Base-by-base conservation (phyloP, 2,888 invertebrate species). In the Mactromeris polynyma region DNA sequence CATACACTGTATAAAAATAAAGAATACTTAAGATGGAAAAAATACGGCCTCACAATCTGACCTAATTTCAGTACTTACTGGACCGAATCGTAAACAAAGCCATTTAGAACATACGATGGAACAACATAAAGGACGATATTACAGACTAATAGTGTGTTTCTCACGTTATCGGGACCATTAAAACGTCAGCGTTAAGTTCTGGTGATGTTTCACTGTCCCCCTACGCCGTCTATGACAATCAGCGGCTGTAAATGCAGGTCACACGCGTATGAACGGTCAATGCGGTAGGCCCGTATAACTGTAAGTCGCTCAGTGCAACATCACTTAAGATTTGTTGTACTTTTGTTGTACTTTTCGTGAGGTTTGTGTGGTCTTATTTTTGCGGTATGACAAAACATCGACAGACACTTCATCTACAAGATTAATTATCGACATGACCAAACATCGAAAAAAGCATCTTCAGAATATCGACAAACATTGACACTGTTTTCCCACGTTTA, bases 171-270 rank as follows among this genome's bases (percentile, higher is more conserved):
- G 36, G n/a, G 73, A 4, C 73, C 36, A 73, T 73, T 73, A 73
- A 73, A 33, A 73, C 31, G 73, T 73, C 73, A 73, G 14, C 19
- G 36, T 73, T 4, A 17, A 33, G 26, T 33, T 6, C 3, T 17
- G 36, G 36, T 36, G 11, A 73, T 73, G 14, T 36, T 36, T 73
- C 73, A 73, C 33, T 73, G 73, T 73, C 73, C 73, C 73, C 73
- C 73, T 73, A 73, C 73, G 26, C 73, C 36, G 73, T 73, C 73
- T 73, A 1, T 33, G 73, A 7, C 73, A 33, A 19, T 9, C 58
- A n/a, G 58, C 26, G 58, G 58, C n/a, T 26, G 73, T 73, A 19
- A 31, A 0, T 73, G 2, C 19, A 33, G 73, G 73, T 73, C 73
- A 73, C 33, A 73, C 33, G 36, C 3, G 26, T 73, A 33, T 17